Evolutionary conservation across 2,113 vertebrate genomes (phyloP), one percentile per base, ranked within the genome.

Genomic region (Corvus hawaiiensis): DNA sequence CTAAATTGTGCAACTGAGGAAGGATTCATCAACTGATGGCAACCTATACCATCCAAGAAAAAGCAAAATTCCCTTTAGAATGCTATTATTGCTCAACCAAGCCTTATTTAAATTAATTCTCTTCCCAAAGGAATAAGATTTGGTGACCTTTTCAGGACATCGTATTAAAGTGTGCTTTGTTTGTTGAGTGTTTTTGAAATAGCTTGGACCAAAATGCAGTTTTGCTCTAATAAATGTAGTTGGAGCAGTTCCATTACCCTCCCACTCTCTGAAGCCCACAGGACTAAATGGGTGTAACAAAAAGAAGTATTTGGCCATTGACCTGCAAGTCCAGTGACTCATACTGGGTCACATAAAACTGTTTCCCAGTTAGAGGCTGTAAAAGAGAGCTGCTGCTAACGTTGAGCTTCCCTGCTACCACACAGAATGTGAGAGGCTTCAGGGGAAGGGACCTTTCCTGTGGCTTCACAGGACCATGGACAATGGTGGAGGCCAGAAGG

Each of bases 271-370:
- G 67, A 91, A 92, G 30, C 78, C 83, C 69, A 73, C 64, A 76
- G 76, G 76, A 67, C 66, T 85, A 55, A 69, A 93, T 78, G 87
- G 82, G 78, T 94, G 84, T 94, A 91, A 94, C 92, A 95, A 89
- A 88, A 85, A 13, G 41, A 95, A 81, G 66, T 84, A 96, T 93
- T 94, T 96, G 96, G 86, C 84, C 72, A 71, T 52, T 88, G 95
- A 71, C 56, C 87, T 91, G 78, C 35, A 67, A 48, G 16, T 35
- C 39, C 72, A 72, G 48, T 92, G 87, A 94, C 56, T 96, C 85
- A 90, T 15, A 30, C 39, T 56, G 75, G 78, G 24, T 90, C 87
- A 63, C 63, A 74, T 37, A 69, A 75, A 90, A n/a, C 27, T 77
- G 21, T 26, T 55, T 87, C 64, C 59, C 54, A 54, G 30, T 54